A percentile compares a stretch with the other conserved stretches of the same genome.
These are phyloP conservation scores for Thalpophila matura DNA, from an alignment of 2,888 invertebrate genomes.

Conservation along the genomic window DNA sequence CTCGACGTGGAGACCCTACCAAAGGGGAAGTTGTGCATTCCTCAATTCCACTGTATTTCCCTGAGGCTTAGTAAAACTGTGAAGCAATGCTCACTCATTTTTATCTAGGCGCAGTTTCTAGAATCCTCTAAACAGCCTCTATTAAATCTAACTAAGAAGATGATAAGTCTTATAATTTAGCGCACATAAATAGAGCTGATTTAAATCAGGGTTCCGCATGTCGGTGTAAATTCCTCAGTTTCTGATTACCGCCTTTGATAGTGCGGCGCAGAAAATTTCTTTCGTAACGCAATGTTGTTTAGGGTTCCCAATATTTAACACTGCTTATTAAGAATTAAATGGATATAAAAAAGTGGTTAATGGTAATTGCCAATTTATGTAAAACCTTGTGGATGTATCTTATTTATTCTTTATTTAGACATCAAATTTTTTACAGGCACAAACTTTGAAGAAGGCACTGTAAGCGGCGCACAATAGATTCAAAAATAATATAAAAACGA, in stretches of 20 bases:
- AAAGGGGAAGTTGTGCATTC: no score
- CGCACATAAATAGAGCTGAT: conserved; percentile 27
- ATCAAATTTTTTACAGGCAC: no score
- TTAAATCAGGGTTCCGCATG: conserved; percentile 33
- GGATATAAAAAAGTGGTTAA: neutral
- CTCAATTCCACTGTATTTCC: no score
- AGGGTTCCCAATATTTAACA: conserved; percentile 33
- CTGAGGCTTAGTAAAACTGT: no score
- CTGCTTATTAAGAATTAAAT: neutral
- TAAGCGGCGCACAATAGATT: neutral
- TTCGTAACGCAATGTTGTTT: conserved; percentile 20
- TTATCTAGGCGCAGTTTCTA: neutral
- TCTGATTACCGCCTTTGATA: conserved; percentile 46
- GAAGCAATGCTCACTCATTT: no score
- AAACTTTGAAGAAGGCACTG: neutral
- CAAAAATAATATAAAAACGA: neutral
- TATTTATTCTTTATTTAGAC: no score
- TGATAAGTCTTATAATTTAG: conserved; percentile 1
- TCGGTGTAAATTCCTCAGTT: conserved; percentile 22
- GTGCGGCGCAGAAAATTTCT: conserved; percentile 31
- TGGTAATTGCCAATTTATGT: no score
- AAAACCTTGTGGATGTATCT: no score
- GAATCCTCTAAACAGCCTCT: neutral
- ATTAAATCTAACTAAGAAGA: neutral
- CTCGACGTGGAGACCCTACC: no score